These are phyloP conservation scores for Neofelis nebulosa DNA, from an alignment of 2,113 vertebrate species.

Conservation along the genomic window DNA sequence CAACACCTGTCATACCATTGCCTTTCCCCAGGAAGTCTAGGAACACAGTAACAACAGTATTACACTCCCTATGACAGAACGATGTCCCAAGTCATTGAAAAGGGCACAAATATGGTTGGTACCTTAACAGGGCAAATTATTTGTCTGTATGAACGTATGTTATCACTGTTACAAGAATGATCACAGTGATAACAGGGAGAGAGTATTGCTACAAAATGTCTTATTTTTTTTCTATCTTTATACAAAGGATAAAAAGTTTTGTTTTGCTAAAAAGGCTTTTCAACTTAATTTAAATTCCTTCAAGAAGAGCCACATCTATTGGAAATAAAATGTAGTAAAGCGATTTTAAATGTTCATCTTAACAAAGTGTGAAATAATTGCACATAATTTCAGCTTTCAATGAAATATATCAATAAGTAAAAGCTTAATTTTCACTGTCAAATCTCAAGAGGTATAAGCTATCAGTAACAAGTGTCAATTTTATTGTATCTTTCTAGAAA, in stretches of 20 bases:
- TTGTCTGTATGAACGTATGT: not conserved
- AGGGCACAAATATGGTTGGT: not conserved
- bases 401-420: slow-evolving; percentile 14
- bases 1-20: not conserved
- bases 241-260: not conserved
- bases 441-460: not conserved
- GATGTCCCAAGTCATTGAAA: not conserved
- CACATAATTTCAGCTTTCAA: slow-evolving; percentile 11
- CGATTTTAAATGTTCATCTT: slow-evolving; percentile 28
- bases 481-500: slow-evolving; percentile 40
- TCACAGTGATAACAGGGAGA: not conserved
- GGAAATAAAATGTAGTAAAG: slow-evolving; percentile 43
- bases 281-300: slow-evolving; percentile 36
- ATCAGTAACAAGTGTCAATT: not conserved
- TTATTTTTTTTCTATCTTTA: not conserved
- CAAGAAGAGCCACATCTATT: not conserved
- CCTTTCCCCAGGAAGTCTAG: not conserved
- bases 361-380: slow-evolving; percentile 33
- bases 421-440: slow-evolving; percentile 15
- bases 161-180: not conserved
- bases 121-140: not conserved
- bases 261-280: slow-evolving; percentile 29
- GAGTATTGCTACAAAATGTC: not conserved
- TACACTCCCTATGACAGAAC: not conserved
- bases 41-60: not conserved